Conservation (phyloP, 2,888 invertebrate species). For the Baccha elongata region DNA sequence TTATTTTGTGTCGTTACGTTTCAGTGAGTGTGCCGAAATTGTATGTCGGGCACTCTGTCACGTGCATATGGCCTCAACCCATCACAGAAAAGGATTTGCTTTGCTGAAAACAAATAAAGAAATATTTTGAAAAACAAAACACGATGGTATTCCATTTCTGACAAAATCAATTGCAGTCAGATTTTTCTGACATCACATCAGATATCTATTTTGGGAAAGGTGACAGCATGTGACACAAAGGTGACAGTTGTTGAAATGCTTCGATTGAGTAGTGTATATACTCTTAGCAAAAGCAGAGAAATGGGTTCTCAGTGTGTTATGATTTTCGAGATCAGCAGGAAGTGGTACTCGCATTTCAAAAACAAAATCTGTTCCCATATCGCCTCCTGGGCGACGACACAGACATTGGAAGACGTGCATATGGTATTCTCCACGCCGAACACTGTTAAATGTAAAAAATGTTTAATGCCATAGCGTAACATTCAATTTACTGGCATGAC, state of each 20-base stretch:
- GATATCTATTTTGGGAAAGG: constrained; percentile 58
- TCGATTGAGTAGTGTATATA: constrained; percentile 51
- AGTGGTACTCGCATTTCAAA: constrained; percentile 63
- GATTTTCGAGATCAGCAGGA: constrained; percentile 66
- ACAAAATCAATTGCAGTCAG: constrained; percentile 61
- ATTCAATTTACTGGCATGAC: constrained; percentile 71
- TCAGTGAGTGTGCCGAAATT: constrained; percentile 57
- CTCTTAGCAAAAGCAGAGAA: not conserved
- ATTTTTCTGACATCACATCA: constrained; percentile 61
- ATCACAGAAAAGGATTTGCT: constrained; percentile 47
- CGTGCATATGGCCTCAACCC: constrained; percentile 44
- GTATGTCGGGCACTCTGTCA: constrained; percentile 52
- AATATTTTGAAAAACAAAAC: constrained; percentile 9
- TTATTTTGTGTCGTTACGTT: constrained; percentile 14
- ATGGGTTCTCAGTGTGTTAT: not conserved
- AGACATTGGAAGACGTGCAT: constrained; percentile 15
- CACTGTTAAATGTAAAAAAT: constrained; percentile 59
- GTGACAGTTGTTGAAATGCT: constrained; percentile 72
- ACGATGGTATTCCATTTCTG: constrained; percentile 22
- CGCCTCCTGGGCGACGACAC: constrained; percentile 28
- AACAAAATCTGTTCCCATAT: constrained; percentile 33
- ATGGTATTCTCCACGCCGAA: constrained; percentile 29
- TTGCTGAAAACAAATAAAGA: too few species aligned
- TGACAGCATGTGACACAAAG: constrained; percentile 67
- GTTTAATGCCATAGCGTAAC: constrained; percentile 64